Conservation (phyloP, 1,140 invertebrate genomes). For the Physella acuta region DNA sequence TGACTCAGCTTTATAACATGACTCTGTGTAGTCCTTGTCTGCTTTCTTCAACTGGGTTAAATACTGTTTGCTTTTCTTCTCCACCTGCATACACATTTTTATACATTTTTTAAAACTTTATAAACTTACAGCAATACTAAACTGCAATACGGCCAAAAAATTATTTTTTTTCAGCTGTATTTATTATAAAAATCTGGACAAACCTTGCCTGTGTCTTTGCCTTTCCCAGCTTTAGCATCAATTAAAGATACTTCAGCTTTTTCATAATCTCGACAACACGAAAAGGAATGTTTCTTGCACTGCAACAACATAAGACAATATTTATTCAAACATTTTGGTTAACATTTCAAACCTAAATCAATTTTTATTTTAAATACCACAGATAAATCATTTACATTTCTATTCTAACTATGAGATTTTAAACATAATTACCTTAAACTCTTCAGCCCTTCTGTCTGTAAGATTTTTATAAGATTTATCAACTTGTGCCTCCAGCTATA, state of each 20-base stretch:
- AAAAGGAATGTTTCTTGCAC: conserved; percentile 49
- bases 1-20: conserved; percentile 84
- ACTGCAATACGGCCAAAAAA: no score
- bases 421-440: conserved; percentile 69
- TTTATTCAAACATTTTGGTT: neutral
- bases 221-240: conserved; percentile 39
- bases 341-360: neutral
- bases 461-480: conserved; percentile 82
- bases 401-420: no score
- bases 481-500: conserved; percentile 75
- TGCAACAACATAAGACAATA: conserved; percentile 29
- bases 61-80: conserved; percentile 85
- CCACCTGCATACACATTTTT: conserved; percentile 75
- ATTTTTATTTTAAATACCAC: no score
- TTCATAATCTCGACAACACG: conserved; percentile 46
- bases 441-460: conserved; percentile 80
- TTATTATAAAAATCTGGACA: no score
- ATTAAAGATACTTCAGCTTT: conserved; percentile 42
- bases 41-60: conserved; percentile 85
- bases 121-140: no score
- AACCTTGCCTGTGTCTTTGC: conserved; percentile 54
- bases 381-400: no score
- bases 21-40: conserved; percentile 90
- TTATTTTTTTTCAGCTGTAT: no score
- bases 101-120: no score